These are phyloP conservation scores for Rhincodon typus DNA, from an alignment of 2,797 vertebrate genomes.

Conservation along the genomic window DNA sequence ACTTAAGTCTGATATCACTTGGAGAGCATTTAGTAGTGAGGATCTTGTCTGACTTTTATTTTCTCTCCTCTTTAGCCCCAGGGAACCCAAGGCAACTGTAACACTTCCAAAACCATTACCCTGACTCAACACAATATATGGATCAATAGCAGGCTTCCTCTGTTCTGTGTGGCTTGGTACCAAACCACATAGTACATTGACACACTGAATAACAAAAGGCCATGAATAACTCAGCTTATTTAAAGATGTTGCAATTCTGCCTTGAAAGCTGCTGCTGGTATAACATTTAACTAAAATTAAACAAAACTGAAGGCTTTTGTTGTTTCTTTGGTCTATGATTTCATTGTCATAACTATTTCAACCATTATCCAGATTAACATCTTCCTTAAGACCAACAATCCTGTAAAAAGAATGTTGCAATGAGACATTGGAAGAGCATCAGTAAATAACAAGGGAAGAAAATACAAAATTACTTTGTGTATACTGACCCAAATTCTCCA, in stretches of 20 bases:
- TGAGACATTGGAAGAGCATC: conserved; percentile 4
- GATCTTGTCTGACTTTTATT: not conserved
- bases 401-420: conserved; percentile 9
- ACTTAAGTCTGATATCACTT: not conserved
- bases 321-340: not conserved
- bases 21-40: not conserved
- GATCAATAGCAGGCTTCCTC: not conserved
- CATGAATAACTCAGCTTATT: not conserved
- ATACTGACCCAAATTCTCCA: conserved; percentile 29
- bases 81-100: not conserved
- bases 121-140: not conserved
- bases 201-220: conserved; percentile 11
- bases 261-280: not conserved
- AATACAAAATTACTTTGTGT: not conserved
- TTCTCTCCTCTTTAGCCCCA: not conserved
- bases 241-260: conserved; percentile 13
- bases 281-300: not conserved
- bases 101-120: not conserved
- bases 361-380: not conserved
- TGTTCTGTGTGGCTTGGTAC: not conserved
- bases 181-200: not conserved
- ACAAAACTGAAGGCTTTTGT: conserved; percentile 13
- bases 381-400: conserved; percentile 28
- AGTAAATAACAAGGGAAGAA: conserved; percentile 21
- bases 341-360: conserved; percentile 1